Base-by-base conservation (phyloP, 2,113 vertebrate genomes). In the Pygoscelis adeliae region DNA sequence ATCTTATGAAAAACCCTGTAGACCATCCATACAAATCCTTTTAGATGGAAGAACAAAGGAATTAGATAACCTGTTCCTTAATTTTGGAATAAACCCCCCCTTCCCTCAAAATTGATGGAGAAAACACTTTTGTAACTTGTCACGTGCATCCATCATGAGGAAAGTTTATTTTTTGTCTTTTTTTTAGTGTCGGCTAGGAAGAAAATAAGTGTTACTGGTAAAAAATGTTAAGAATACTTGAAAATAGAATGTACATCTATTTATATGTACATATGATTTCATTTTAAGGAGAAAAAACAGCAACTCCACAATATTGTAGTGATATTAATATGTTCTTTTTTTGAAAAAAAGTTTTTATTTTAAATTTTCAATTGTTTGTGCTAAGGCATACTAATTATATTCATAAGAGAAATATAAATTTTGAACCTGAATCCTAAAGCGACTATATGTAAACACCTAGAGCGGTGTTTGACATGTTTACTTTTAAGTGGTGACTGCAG, bases 391-490 rank as follows among this genome's bases (percentile, higher is more conserved):
- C 3, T 62, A 25, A 61, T 56, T 53, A 20, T 14, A 29, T 66
- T 92, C 2, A 9, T n/a, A 65, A 69, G 23, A 82, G 34, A 65
- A 40, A 52, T 5, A 22, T 4, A 14, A 11, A 44, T 61, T 94
- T 93, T 77, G 34, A 90, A 80, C 8, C 11, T 59, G 32, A 50
- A 40, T 44, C 36, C 13, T 59, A 17, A 86, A 59, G 17, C 8
- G 2, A 21, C 13, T 30, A 3, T 20, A 34, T 21, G 11, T 74
- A 84, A 61, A 62, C 8, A 38, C 4, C 20, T 42, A 50, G 44
- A 10, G 6, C 1, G 0, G 1, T 29, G 10, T 74, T 80, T 72
- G 18, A n/a, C 19, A 10, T 44, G 6, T 53, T 83, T 83, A 30
- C 32, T 82, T 76, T 66, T 53, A 73, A 50, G 29, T 8, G 7